Conservation (phyloP, 2,113 vertebrate species). For the Bufo bufo region DNA sequence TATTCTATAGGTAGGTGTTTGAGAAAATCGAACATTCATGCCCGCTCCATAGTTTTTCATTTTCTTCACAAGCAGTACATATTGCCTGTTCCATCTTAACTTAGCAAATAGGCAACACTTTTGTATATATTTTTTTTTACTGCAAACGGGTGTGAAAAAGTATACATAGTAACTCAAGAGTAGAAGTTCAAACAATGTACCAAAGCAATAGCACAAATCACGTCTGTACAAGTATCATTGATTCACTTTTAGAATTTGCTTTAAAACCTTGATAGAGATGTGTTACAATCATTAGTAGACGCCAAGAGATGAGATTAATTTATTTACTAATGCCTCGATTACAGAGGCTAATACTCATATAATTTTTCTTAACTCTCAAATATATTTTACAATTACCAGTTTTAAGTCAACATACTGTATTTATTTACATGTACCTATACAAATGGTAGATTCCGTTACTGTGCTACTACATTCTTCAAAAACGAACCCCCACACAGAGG, state of each 20-base stretch:
- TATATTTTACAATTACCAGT: constrained; percentile 45
- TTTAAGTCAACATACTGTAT: constrained; percentile 47
- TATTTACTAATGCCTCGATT: constrained; percentile 46
- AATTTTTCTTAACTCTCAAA: constrained; percentile 39
- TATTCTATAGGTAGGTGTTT: constrained; percentile 37
- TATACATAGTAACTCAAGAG: constrained; percentile 46
- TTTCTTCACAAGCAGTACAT: constrained; percentile 6
- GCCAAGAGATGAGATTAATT: constrained; percentile 40
- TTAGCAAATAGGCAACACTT: constrained; percentile 39
- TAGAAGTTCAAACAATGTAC: constrained; percentile 41
- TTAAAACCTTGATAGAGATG: constrained; percentile 47
- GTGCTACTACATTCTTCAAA: constrained; percentile 49
- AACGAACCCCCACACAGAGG: constrained; percentile 1
- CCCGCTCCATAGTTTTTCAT: not conserved
- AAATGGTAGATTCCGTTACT: constrained; percentile 39
- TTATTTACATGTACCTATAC: constrained; percentile 56
- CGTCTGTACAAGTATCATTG: constrained; percentile 40
- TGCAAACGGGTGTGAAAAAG: constrained; percentile 42
- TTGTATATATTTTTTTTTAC: constrained; percentile 21
- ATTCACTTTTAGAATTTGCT: constrained; percentile 43
- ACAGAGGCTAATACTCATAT: constrained; percentile 45
- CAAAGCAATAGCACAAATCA: constrained; percentile 52
- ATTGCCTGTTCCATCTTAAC: constrained; percentile 28
- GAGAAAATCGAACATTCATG: constrained; percentile 32
- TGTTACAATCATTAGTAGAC: constrained; percentile 52